These are phyloP conservation scores for Phyllostomus hastatus DNA, from an alignment of 2,113 vertebrate genomes.

Conservation along the genomic window DNA sequence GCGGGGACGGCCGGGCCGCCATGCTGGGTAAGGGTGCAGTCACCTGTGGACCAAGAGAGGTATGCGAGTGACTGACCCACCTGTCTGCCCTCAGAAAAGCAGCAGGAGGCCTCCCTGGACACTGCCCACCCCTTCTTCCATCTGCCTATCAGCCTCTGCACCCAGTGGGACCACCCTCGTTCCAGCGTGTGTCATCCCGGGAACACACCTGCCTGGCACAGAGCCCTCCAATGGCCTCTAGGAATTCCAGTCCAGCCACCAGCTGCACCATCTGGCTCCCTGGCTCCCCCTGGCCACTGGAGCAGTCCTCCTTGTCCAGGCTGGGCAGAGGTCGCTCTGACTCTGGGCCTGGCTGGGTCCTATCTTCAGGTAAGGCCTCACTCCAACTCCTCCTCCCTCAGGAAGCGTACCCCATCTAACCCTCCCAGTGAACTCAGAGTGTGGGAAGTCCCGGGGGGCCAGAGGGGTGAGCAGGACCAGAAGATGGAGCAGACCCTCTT, in stretches of 20 bases:
- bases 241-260: neutral
- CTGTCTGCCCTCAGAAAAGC: neutral
- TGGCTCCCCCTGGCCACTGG: neutral
- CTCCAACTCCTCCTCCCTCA: neutral
- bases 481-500: neutral
- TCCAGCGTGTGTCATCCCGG: neutral
- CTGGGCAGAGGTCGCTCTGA: neutral
- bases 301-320: neutral
- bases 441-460: accelerated
- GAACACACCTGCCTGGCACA: too few species aligned
- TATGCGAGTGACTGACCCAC: neutral
- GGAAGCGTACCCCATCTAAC: too few species aligned
- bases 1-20: slow-evolving; percentile 76
- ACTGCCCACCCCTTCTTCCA: neutral
- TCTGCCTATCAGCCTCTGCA: neutral
- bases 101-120: neutral
- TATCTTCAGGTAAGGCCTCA: neutral
- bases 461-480: neutral
- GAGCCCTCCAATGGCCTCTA: neutral
- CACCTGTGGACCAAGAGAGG: slow-evolving; percentile 2
- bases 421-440: neutral
- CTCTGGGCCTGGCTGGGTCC: neutral
- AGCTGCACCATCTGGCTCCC: neutral
- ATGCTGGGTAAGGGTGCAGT: neutral
- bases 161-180: neutral